phyloP scores from a whole-genome alignment of 2,113 vertebrate genomes.

The Seriola aureovittata region DNA sequence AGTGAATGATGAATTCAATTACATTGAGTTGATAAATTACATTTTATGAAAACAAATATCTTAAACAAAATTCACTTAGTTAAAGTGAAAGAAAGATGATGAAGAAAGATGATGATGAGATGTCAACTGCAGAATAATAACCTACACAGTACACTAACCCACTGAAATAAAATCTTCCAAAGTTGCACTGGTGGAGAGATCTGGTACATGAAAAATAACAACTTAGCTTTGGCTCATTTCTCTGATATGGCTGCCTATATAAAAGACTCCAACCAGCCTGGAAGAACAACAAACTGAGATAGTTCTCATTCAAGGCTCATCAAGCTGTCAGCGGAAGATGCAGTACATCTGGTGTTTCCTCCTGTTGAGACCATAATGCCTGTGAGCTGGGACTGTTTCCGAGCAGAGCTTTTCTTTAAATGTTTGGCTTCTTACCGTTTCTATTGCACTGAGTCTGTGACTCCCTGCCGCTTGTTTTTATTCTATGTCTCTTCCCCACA shows the following conservation, averaged over 20 bases:
- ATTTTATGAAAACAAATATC: too few species aligned
- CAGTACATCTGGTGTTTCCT: conserved; percentile 60
- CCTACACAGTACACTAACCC: neutral
- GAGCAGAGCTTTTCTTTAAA: conserved; percentile 33
- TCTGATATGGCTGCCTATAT: conserved; percentile 12
- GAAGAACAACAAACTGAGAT: conserved; percentile 38
- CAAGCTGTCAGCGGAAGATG: conserved; percentile 58
- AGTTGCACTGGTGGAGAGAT: neutral
- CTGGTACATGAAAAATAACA: conserved; percentile 30
- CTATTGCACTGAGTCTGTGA: conserved; percentile 10
- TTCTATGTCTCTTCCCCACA: conserved; percentile 28
- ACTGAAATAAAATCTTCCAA: conserved; percentile 33
- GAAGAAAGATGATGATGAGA: neutral
- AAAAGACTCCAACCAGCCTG: conserved; percentile 35
- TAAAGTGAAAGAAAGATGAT: neutral
- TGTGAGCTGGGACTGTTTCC: conserved; percentile 28
- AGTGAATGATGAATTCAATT: too few species aligned
- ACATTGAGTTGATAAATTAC: too few species aligned
- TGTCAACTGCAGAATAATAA: conserved; percentile 18
- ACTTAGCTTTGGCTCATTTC: conserved; percentile 5
- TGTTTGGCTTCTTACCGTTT: conserved; percentile 30
- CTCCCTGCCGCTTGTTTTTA: conserved; percentile 38
- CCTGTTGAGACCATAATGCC: conserved; percentile 57
- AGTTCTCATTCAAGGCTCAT: conserved; percentile 41
- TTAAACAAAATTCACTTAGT: too few species aligned